phyloP scores from a whole-genome alignment of 2,797 vertebrate genomes.

The Sebastes kiyomatsui region DNA sequence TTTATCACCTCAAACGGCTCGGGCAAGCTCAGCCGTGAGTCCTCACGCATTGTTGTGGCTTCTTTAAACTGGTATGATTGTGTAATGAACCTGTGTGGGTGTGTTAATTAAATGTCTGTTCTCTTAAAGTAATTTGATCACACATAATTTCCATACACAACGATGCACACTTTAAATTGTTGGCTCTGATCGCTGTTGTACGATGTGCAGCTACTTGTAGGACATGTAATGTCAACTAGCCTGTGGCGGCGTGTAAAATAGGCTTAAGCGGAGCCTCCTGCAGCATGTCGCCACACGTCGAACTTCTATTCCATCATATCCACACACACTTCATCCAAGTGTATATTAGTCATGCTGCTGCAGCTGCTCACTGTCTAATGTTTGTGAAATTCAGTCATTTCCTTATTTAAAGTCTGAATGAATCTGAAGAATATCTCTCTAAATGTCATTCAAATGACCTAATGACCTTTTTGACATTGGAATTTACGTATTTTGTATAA shows the following conservation, averaged over 20 bases:
- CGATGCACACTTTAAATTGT: constrained; percentile 4
- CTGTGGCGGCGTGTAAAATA: constrained; percentile 70
- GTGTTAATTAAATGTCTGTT: constrained; percentile 52
- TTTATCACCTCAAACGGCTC: constrained; percentile 20
- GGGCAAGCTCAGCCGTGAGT: constrained; percentile 2
- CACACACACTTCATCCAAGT: constrained; percentile 23
- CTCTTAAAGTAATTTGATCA: constrained; percentile 37
- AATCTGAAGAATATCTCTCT: background rate
- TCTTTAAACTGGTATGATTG: constrained; percentile 47
- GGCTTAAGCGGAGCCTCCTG: constrained; percentile 59
- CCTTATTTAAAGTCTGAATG: constrained; percentile 1
- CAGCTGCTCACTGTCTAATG: constrained; percentile 16
- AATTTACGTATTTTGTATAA: background rate
- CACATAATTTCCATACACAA: constrained; percentile 8
- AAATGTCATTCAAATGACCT: background rate
- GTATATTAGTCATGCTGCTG: constrained; percentile 25
- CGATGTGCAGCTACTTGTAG: constrained; percentile 75
- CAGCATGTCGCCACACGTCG: constrained; percentile 65
- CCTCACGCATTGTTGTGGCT: constrained; percentile 38
- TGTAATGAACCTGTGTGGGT: constrained; percentile 20
- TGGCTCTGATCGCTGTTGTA: constrained; percentile 14
- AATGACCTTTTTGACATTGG: constrained; percentile 6
- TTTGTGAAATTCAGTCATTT: background rate
- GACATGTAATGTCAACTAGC: constrained; percentile 65
- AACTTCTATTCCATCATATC: constrained; percentile 53